Base-by-base conservation (phyloP, 2,797 vertebrate species). In the Neostethus bicornis region DNA sequence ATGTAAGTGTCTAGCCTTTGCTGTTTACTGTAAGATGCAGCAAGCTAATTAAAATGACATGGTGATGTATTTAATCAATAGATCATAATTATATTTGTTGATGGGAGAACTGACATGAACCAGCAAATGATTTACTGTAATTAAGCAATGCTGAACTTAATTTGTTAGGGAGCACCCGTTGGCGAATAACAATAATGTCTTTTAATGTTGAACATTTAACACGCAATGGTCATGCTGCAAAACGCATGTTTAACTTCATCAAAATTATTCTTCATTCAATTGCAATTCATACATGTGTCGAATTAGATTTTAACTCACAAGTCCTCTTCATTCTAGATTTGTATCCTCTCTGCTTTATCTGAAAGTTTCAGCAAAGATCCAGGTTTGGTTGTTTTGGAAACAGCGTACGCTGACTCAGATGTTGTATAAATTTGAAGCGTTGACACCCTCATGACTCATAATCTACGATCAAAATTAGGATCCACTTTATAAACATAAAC, bases 371-470 rank as follows among this genome's bases (percentile, higher is more conserved):
- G 34, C 0, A 51, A 38, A 59, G n/a, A 54, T 38, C 31, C 29
- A 50, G 64, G 75, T 70, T 12, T 51, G 2, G 1, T 23, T 85
- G 73, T 80, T 87, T 67, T 79, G 70, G 44, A 80, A 81, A 79
- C 61, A 61, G 6, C 23, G 21, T 61, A 52, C 63, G 75, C 61
- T 75, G 67, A 83, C 48, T 79, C 56, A 45, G 19, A 50, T 26
- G 8, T 7, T 29, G 39, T 50, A 32, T 53, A 16, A 53, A n/a
- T 45, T 61, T 24, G 4, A 35, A 26, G 20, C 24, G 37, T 73
- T 64, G 67, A 35, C 60, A 9, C 52, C 60, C 47, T 32, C 13
- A 26, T 66, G 57, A 74, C 26, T 73, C 31, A 55, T 14, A 38
- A 31, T 28, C 37, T 5, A 26, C 31, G 17, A 59, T 42, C 9